Base-by-base conservation (phyloP, 1,140 invertebrate genomes). In the Drosophila nasuta region DNA sequence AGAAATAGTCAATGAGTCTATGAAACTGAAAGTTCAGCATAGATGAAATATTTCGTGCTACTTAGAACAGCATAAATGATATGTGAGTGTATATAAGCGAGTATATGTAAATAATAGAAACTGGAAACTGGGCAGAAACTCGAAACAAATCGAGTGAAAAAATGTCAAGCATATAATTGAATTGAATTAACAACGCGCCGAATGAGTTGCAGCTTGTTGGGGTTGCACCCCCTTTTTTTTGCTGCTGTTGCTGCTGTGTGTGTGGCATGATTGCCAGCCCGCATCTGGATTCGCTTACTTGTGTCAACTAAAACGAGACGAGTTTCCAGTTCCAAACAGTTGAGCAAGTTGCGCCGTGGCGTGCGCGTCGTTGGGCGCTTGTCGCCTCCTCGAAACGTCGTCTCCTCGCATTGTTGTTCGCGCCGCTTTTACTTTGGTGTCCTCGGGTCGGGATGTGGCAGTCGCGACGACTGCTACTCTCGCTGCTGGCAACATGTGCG, bases 1-100 rank as follows among this genome's bases (percentile, higher is more conserved):
- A 25, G 8, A 59, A 65, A 75, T 77, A 78, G 77, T 74, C 35
- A 11, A 30, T 77, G 66, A 64, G 60, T 17, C 66, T 80, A 88
- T 66, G 88, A 91, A 91, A 91, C 74, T 65, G 89, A 91, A 91
- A 91, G 81, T 91, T 89, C 56, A 59, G 48, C 46, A 62, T 59
- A 69, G 51, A 49, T 51, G 38, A 57, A 5, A 56, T 28, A 54
- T 2, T 56, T 45, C 33, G 51, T 51, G 17, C 49, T 65, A 54
- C 45, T 20, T 25, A 33, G 17, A 52, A 38, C 33, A 30, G 57
- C 15, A 51, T 15, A 51, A n/a, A 28, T 51, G 17, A 28, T 15
- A 17, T 30, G 43, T 58, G 8, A 48, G 48, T 58, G 45, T 17
- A 45, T 7, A 33, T 38, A 49, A 3, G 35, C 20, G 20, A 17